These are phyloP conservation scores for Bradypus variegatus DNA, from an alignment of 2,797 vertebrate genomes.

Conservation along the genomic window DNA sequence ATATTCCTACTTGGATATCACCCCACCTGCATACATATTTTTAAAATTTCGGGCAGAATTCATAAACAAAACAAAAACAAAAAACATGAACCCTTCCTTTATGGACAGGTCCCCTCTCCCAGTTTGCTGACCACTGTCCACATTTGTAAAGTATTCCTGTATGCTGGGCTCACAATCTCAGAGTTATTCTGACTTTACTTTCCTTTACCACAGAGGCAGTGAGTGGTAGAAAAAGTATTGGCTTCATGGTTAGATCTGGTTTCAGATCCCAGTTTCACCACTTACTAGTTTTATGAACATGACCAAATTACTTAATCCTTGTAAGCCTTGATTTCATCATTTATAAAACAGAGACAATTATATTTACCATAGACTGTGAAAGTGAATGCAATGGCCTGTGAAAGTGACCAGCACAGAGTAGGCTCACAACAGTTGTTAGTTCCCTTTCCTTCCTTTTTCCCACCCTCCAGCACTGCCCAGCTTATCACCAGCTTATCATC, in stretches of 20 bases:
- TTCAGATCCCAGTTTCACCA: background rate
- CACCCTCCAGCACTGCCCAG: background rate
- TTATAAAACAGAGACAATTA: background rate
- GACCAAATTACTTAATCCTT: conserved; percentile 22
- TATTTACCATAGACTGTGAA: background rate
- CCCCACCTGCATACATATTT: background rate
- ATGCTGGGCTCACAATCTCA: background rate
- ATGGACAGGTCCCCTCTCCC: background rate
- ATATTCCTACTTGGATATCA: background rate
- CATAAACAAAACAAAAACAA: background rate
- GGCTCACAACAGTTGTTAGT: accelerated
- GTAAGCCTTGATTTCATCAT: conserved; percentile 45
- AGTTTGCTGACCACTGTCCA: background rate
- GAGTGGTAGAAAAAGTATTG: background rate
- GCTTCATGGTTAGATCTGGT: background rate
- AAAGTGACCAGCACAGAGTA: background rate
- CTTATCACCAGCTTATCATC: background rate
- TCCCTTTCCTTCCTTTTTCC: background rate
- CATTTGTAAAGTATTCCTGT: background rate
- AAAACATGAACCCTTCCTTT: background rate
- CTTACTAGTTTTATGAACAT: conserved; percentile 1
- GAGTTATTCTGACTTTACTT: background rate
- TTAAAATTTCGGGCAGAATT: background rate
- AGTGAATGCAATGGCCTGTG: background rate
- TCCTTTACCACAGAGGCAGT: background rate